Evolutionary conservation across 2,888 invertebrate species (phyloP), one percentile per base, ranked within the genome.

Genomic region (Aromia moschata): DNA sequence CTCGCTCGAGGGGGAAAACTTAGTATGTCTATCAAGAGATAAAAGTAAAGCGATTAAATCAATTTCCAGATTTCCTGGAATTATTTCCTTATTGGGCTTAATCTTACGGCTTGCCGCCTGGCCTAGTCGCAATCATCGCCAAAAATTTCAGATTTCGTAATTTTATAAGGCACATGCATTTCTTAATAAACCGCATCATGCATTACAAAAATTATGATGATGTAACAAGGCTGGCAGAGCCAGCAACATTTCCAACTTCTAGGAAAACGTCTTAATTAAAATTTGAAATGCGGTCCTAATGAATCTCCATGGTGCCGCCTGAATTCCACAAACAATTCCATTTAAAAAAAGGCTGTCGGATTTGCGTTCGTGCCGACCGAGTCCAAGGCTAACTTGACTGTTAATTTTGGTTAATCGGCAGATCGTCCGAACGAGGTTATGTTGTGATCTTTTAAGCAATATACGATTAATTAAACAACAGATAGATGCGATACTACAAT

Each of bases 381-480:
- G 51, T 56, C 62, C 71, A 72, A 72, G 71, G 71, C 60, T 63
- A 73, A 70, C 73, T 51, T 65, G 73, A 66, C 70, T 68, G 71
- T 73, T 71, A 71, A 73, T 73, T 71, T 73, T 60, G 68, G 69
- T 67, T 70, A 70, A 70, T 70, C 69, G 62, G 60, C 52, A 56
- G 63, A 71, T 70, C 66, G 62, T 56, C 60, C 58, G 56, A 53
- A 49, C 56, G 62, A 56, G 49, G 47, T 18, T 41, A 49, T n/a
- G n/a, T 60, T 64, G 56, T 55, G 61, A 66, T 63, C 46, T 40
- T 41, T 40, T 17, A 18, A 38, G 10, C 11, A 52, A 60, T 60
- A 60, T 52, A 46, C 33, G 41, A 46, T 58, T 58, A 40, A 51
- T 40, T 58, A 44, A 41, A 37, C 38, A 25, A 14, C 47, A 33